Evolutionary conservation across 2,888 invertebrate genomes (phyloP).

Genomic region (Liopterus haemorrhoidalis): DNA sequence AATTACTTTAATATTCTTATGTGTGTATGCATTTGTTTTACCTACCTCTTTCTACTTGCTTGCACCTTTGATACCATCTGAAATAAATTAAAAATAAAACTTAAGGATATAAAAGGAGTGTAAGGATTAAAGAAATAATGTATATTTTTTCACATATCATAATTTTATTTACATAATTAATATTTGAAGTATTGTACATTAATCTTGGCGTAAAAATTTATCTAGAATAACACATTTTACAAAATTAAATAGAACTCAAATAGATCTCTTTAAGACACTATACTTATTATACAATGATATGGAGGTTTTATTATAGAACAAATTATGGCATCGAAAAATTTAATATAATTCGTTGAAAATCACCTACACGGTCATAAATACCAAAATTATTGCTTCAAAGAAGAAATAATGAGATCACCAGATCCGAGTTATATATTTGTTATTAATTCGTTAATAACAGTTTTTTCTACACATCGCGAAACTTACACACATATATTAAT

Average conservation of each 20-base stretch:
- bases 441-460: too few species aligned
- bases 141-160: conserved; percentile 16
- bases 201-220: conserved; percentile 19
- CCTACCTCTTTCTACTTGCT: too few species aligned
- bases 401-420: too few species aligned
- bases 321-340: conserved; percentile 14
- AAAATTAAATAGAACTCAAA: conserved; percentile 11
- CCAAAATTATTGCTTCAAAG: too few species aligned
- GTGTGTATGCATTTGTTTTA: too few species aligned
- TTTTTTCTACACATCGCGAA: too few species aligned
- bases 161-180: conserved; percentile 20
- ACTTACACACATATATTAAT: too few species aligned
- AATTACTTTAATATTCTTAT: too few species aligned
- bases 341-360: conserved; percentile 11
- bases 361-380: conserved; percentile 3
- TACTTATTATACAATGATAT: conserved; percentile 9
- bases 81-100: not conserved
- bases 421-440: too few species aligned
- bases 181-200: conserved; percentile 15
- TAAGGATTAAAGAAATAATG: conserved; percentile 1
- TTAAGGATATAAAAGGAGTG: not conserved
- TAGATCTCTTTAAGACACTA: not conserved
- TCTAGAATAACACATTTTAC: conserved; percentile 5
- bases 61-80: not conserved
- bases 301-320: conserved; percentile 3